phyloP scores from a whole-genome alignment of 2,113 vertebrate species.

The Carassius carassius region DNA sequence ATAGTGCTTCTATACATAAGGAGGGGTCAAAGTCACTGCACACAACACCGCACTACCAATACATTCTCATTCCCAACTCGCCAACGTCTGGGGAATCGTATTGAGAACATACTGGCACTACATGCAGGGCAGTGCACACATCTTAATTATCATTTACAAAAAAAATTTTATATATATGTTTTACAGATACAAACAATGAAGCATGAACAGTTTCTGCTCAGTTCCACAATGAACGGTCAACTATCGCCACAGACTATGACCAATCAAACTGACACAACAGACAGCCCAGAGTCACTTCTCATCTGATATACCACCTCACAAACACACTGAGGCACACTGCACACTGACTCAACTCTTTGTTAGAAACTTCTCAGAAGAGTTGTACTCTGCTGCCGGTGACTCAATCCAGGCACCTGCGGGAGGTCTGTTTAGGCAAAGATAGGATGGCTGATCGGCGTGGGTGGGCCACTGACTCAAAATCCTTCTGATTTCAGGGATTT shows the following conservation, averaged over 20 bases:
- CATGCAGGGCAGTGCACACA: no score
- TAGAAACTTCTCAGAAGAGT: slow-evolving; percentile 11
- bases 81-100: no score
- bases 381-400: not conserved
- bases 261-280: not conserved
- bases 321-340: not conserved
- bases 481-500: slow-evolving; percentile 49
- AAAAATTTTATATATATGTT: no score
- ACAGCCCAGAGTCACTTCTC: slow-evolving; percentile 11
- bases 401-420: slow-evolving; percentile 61
- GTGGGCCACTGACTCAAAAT: slow-evolving; percentile 39
- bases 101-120: no score
- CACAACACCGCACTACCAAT: no score
- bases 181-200: not conserved
- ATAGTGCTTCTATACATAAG: not conserved
- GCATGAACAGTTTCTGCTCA: not conserved
- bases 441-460: slow-evolving; percentile 61
- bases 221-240: not conserved
- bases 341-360: not conserved
- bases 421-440: slow-evolving; percentile 68
- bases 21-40: not conserved
- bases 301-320: not conserved
- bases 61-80: no score
- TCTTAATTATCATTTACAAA: not conserved
- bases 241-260: not conserved